Evolutionary conservation across 2,797 vertebrate genomes (phyloP).

Genomic region (Pangasius djambal): DNA sequence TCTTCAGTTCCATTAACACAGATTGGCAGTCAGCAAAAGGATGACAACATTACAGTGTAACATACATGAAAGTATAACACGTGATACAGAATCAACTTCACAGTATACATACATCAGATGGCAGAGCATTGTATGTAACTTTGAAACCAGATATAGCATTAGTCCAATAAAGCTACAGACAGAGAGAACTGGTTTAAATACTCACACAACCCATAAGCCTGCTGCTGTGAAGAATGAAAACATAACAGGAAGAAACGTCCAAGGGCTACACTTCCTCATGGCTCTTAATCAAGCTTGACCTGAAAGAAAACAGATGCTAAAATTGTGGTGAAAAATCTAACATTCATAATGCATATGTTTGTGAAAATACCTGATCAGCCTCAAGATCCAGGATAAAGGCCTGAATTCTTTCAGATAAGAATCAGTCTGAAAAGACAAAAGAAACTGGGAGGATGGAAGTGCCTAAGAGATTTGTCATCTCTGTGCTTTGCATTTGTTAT

Average conservation of each 20-base stretch:
- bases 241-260: slow-evolving; percentile 87
- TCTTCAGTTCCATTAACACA: not conserved
- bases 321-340: not conserved
- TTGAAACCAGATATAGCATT: slow-evolving; percentile 5
- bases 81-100: not conserved
- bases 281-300: slow-evolving; percentile 24
- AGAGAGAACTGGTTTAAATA: slow-evolving; percentile 48
- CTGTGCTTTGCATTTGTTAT: not conserved
- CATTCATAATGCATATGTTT: not conserved
- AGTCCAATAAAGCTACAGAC: not conserved
- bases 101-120: not conserved
- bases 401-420: not conserved
- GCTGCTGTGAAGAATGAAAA: slow-evolving; percentile 82
- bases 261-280: slow-evolving; percentile 81
- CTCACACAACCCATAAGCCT: slow-evolving; percentile 92
- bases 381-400: slow-evolving; percentile 1
- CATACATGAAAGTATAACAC: not conserved
- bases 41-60: not conserved
- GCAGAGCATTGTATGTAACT: not conserved
- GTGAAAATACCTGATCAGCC: slow-evolving; percentile 13
- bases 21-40: not conserved
- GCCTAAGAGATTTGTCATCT: not conserved
- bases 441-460: not conserved
- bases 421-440: slow-evolving; percentile 30
- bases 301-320: slow-evolving; percentile 1